phyloP scores from a whole-genome alignment of 2,888 invertebrate genomes.

The Serripes groenlandicus region DNA sequence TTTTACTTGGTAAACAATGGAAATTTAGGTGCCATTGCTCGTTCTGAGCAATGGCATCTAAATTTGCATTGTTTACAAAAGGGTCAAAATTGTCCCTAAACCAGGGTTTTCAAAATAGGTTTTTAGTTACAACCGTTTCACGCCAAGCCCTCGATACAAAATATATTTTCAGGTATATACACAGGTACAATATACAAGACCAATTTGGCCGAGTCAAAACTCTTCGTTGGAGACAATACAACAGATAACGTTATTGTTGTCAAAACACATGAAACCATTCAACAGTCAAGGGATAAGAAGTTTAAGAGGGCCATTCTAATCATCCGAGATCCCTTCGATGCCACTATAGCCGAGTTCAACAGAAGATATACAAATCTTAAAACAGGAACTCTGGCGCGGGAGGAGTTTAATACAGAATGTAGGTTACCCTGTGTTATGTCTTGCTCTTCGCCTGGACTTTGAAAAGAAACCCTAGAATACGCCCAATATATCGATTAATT shows the following conservation, averaged over 20 bases:
- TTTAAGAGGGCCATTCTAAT: neutral
- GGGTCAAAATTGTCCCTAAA: too few relatives aligned
- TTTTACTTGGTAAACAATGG: too few relatives aligned
- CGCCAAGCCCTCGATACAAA: too few relatives aligned
- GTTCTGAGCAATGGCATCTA: too few relatives aligned
- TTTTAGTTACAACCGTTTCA: too few relatives aligned
- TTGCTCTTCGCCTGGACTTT: too few relatives aligned
- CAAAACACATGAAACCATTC: neutral
- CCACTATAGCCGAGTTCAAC: conserved; percentile 1
- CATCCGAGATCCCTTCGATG: neutral
- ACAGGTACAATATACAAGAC: neutral
- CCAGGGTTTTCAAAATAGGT: too few relatives aligned
- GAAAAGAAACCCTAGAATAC: too few relatives aligned
- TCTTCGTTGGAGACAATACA: neutral
- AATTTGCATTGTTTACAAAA: too few relatives aligned
- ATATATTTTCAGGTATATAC: neutral
- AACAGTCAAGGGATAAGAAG: neutral
- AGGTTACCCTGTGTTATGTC: neutral
- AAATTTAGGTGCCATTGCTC: too few relatives aligned
- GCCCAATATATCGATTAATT: too few relatives aligned
- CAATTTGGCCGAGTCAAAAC: neutral
- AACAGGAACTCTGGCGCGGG: neutral
- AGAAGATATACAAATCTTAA: neutral
- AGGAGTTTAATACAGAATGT: neutral
- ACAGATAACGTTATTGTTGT: neutral